A percentile compares a stretch with the other conserved stretches of the same genome.
These are phyloP conservation scores for Selenia dentaria DNA, from an alignment of 2,888 invertebrate species.

Conservation along the genomic window DNA sequence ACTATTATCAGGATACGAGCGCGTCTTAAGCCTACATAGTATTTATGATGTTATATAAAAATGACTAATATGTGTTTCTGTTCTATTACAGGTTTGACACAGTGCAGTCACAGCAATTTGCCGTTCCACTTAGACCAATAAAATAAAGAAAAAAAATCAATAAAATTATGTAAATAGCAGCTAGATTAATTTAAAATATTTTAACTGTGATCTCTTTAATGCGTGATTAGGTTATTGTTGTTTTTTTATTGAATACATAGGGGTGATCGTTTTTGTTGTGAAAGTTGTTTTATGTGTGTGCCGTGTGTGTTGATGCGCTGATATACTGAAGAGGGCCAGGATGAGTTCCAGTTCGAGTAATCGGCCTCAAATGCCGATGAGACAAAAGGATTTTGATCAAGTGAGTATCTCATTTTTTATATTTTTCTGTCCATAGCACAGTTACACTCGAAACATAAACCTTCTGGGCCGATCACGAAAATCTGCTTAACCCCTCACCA, in stretches of 20 bases:
- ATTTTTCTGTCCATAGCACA: no score
- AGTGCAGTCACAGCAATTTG: constrained; percentile 40
- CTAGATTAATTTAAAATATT: constrained; percentile 14
- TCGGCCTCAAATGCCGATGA: constrained; percentile 83
- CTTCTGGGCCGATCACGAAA: no score
- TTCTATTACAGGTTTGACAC: constrained; percentile 58
- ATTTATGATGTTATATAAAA: no score
- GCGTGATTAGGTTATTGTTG: constrained; percentile 54
- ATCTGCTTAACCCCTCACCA: no score
- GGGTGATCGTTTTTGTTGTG: background rate
- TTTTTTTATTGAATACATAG: constrained; percentile 37
- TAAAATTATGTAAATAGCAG: constrained; percentile 43
- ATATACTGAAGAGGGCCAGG: constrained; percentile 38
- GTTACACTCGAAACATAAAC: no score
- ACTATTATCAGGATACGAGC: no score
- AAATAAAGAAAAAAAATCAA: constrained; percentile 50
- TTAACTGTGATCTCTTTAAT: constrained; percentile 64
- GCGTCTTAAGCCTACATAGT: no score
- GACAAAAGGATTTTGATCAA: constrained; percentile 92
- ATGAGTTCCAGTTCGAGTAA: constrained; percentile 59
- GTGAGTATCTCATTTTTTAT: constrained; percentile 47
- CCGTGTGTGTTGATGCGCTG: constrained; percentile 39
- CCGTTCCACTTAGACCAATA: constrained; percentile 37
- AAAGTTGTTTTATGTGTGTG: constrained; percentile 4
- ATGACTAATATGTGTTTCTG: background rate